Percentiles rank a stretch among this genome's conserved stretches.
phyloP scores from a whole-genome alignment of 2,797 vertebrate genomes.

The Halcyon smyrnensis region DNA sequence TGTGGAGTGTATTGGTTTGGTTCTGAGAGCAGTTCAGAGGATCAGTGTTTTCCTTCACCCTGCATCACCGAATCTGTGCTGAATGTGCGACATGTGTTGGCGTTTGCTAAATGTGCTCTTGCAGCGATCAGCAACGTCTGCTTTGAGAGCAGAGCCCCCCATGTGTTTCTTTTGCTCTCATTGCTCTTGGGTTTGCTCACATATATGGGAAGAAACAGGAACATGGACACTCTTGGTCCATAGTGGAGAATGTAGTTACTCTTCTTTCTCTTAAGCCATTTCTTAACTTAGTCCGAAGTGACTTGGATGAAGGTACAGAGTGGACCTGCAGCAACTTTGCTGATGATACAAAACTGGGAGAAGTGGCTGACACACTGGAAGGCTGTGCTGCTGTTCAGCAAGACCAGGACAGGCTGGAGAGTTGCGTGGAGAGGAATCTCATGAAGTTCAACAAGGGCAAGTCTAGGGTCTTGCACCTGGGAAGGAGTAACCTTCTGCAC shows the following conservation, averaged over 20 bases:
- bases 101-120: not conserved
- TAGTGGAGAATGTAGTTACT: not conserved
- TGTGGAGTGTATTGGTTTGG: not conserved
- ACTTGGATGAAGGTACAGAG: not conserved
- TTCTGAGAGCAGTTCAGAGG: not conserved
- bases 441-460: no score
- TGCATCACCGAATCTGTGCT: not conserved
- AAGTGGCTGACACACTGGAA: not conserved
- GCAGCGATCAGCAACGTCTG: accelerated
- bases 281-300: not conserved
- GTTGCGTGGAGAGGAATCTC: no score
- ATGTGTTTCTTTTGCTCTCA: not conserved
- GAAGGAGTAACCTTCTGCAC: no score
- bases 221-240: not conserved
- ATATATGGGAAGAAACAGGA: not conserved
- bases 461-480: no score
- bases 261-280: not conserved
- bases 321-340: not conserved
- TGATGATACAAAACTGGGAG: not conserved
- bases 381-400: no score
- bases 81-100: no score
- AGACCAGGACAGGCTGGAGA: not conserved
- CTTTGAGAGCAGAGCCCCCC: not conserved
- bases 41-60: not conserved
- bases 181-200: not conserved